Percentiles rank a stretch among this genome's conserved stretches.
Conservation (phyloP, 2,113 vertebrate species). For the Melanerpes formicivorus region DNA sequence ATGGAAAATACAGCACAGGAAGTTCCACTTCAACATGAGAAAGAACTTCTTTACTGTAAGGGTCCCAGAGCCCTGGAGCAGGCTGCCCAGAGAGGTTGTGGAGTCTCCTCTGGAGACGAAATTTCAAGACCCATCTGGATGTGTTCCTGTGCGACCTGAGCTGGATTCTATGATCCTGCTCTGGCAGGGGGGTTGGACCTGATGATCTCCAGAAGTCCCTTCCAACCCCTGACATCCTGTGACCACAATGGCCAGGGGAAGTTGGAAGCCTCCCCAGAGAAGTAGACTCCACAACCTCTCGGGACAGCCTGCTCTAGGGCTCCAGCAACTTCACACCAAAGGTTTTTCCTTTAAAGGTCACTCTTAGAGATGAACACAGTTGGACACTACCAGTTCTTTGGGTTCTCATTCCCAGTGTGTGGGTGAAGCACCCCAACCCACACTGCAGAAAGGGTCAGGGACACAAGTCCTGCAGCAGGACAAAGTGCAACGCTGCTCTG, state of each 20-base stretch:
- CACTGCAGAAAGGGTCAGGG: background rate
- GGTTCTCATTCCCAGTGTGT: background rate
- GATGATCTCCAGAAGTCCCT: no score
- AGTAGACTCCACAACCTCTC: background rate
- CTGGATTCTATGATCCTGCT: no score
- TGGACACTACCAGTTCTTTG: fast-evolving
- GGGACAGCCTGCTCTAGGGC: background rate
- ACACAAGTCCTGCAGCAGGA: fast-evolving
- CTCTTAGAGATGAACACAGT: fast-evolving
- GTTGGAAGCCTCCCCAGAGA: background rate
- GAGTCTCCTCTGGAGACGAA: no score
- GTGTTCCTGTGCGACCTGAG: no score
- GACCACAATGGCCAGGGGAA: background rate
- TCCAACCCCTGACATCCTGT: no score
- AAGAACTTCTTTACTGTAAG: no score
- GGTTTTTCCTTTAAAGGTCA: background rate
- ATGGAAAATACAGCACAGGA: no score
- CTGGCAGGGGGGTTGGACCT: no score
- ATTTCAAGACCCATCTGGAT: no score
- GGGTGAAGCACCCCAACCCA: background rate
- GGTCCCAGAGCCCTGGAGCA: no score
- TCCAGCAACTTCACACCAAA: background rate
- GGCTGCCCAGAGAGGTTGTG: no score
- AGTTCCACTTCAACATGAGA: no score
- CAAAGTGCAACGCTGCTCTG: background rate